These are phyloP conservation scores for Drosophila pectinifera DNA, from an alignment of 1,140 invertebrate genomes.

Conservation along the genomic window DNA sequence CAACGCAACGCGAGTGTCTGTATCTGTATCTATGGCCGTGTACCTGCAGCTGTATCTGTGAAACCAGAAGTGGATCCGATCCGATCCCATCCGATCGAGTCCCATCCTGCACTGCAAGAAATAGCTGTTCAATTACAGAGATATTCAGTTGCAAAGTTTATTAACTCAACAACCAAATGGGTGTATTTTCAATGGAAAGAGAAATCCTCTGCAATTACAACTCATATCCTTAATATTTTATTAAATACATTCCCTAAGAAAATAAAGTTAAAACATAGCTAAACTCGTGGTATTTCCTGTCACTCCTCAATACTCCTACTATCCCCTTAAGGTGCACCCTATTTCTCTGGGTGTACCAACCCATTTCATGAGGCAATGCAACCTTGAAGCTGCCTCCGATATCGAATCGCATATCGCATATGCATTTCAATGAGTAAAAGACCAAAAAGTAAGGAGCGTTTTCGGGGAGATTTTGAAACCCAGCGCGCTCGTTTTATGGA, in stretches of 20 bases:
- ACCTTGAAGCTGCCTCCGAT: slow-evolving; percentile 69
- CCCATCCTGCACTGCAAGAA: slow-evolving; percentile 11
- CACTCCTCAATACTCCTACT: not conserved
- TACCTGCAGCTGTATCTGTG: slow-evolving; percentile 38
- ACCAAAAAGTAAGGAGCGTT: slow-evolving; percentile 32
- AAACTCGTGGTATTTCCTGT: too few species aligned
- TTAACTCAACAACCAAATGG: too few species aligned
- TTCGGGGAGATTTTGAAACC: slow-evolving; percentile 66
- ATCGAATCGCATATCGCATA: slow-evolving; percentile 55
- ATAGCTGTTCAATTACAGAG: too few species aligned
- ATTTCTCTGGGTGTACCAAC: not conserved
- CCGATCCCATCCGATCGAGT: slow-evolving; percentile 31
- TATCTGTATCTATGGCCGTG: slow-evolving; percentile 18
- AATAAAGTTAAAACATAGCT: too few species aligned
- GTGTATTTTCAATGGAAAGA: too few species aligned
- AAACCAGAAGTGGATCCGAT: slow-evolving; percentile 81
- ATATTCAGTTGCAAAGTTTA: too few species aligned
- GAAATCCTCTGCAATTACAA: too few species aligned
- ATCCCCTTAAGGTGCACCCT: not conserved
- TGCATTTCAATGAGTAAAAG: slow-evolving; percentile 64
- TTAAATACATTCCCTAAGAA: too few species aligned
- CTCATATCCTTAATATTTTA: too few species aligned
- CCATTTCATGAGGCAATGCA: slow-evolving; percentile 51
- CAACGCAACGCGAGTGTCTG: slow-evolving; percentile 32
- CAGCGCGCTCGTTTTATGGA: slow-evolving; percentile 57